A percentile compares a stretch with the other conserved stretches of the same genome.
Conservation (phyloP, 2,888 invertebrate genomes). For the Ceriagrion tenellum region DNA sequence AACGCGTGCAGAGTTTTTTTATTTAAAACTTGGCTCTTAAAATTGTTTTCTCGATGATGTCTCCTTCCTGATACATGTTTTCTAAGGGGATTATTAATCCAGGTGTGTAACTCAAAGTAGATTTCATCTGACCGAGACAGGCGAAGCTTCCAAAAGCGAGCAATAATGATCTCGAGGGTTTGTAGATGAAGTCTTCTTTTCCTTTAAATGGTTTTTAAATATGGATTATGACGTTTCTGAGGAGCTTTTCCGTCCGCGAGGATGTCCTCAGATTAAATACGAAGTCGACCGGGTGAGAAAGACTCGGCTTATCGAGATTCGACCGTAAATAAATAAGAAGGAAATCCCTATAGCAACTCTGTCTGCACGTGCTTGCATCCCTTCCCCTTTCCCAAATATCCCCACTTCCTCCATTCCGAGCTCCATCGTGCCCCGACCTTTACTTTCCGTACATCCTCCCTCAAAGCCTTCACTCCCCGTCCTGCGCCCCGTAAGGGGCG, state of each 20-base stretch:
- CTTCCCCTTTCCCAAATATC: too few species aligned
- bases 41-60: neutral
- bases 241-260: neutral
- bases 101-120: too few species aligned
- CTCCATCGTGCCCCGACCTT: neutral
- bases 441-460: neutral
- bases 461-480: neutral
- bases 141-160: neutral
- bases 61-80: neutral
- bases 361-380: neutral
- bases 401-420: neutral
- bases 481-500: neutral
- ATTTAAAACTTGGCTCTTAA: too few species aligned
- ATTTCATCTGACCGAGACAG: neutral
- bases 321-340: neutral
- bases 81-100: too few species aligned
- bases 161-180: neutral
- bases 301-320: neutral
- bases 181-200: neutral
- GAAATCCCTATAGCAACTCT: neutral
- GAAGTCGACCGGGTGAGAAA: neutral
- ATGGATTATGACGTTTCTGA: neutral
- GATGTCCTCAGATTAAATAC: neutral
- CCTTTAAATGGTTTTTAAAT: neutral
- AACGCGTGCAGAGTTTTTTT: too few species aligned